phyloP scores from a whole-genome alignment of 2,888 invertebrate species.

The Scaptomyza cyrtandrae region DNA sequence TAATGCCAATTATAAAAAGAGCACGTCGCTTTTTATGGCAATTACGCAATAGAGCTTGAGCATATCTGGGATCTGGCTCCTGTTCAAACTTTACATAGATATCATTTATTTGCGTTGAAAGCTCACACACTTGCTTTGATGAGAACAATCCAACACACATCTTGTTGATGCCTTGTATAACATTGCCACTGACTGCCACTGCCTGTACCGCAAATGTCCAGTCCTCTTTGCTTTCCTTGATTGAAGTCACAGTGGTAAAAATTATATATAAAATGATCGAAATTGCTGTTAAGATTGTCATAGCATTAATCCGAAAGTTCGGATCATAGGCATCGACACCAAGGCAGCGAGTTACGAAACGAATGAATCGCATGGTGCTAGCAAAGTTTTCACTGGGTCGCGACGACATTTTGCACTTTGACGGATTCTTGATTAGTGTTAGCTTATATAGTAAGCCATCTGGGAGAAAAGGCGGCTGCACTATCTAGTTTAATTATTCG shows the following conservation, averaged over 20 bases:
- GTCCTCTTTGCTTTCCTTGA: conserved; percentile 35
- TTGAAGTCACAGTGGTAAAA: conserved; percentile 48
- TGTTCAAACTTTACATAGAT: conserved; percentile 53
- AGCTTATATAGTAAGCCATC: conserved; percentile 20
- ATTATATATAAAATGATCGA: conserved; percentile 31
- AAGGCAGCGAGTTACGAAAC: conserved; percentile 28
- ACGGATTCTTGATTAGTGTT: not conserved
- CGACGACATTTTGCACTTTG: conserved; percentile 26
- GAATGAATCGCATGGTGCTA: conserved; percentile 38
- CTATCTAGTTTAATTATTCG: conserved; percentile 52
- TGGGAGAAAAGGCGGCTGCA: conserved; percentile 37
- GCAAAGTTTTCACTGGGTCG: conserved; percentile 21
- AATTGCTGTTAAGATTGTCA: not conserved
- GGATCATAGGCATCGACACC: conserved; percentile 51
- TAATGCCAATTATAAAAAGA: conserved; percentile 12
- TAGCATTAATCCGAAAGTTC: conserved; percentile 45
- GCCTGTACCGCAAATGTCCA: conserved; percentile 57
- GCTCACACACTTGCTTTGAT: conserved; percentile 14
- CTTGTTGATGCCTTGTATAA: conserved; percentile 57
- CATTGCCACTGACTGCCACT: conserved; percentile 55
- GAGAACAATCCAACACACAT: conserved; percentile 32
- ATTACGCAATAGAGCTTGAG: conserved; percentile 13
- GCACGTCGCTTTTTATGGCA: conserved; percentile 26
- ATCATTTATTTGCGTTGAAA: conserved; percentile 20
- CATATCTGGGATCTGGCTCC: conserved; percentile 32